A percentile compares a stretch with the other conserved stretches of the same genome.
Evolutionary conservation across 1,140 invertebrate species (phyloP).

Genomic region (Megathymus violae): DNA sequence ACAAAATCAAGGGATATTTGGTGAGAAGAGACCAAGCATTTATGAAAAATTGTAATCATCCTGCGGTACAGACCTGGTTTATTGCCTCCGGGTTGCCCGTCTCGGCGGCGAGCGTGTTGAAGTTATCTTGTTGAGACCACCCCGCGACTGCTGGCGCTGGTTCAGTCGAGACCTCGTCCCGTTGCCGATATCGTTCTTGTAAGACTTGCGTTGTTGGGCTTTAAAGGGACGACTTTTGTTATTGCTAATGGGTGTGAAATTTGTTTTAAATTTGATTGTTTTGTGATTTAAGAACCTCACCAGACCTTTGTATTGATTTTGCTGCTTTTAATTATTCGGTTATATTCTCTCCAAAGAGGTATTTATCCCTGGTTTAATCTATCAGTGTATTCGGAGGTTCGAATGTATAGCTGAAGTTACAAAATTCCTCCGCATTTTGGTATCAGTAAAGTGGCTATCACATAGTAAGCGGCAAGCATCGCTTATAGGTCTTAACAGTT

Average conservation of each 20-base stretch:
- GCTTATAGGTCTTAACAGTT: too few relatives aligned
- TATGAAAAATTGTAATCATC: too few relatives aligned
- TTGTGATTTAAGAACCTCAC: constrained; percentile 33
- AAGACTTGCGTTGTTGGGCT: constrained; percentile 8
- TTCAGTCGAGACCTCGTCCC: constrained; percentile 12
- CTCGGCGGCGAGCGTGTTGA: too few relatives aligned
- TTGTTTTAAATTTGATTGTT: neutral
- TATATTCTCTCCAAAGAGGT: neutral
- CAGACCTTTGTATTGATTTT: constrained; percentile 5
- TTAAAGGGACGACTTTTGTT: neutral
- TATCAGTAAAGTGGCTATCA: neutral
- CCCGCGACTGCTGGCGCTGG: neutral
- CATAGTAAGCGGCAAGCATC: too few relatives aligned
- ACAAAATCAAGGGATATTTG: constrained; percentile 33
- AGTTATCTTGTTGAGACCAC: neutral
- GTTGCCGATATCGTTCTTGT: constrained; percentile 8
- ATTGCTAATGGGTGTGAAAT: too few relatives aligned
- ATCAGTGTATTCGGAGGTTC: neutral
- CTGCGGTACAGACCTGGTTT: constrained; percentile 45
- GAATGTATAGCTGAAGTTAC: neutral
- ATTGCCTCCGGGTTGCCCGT: constrained; percentile 19
- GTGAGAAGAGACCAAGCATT: constrained; percentile 45
- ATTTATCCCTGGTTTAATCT: neutral
- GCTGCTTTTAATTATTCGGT: neutral
- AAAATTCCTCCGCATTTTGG: neutral